Evolutionary conservation across 2,113 vertebrate species (phyloP).

Genomic region (Ailurus styani): DNA sequence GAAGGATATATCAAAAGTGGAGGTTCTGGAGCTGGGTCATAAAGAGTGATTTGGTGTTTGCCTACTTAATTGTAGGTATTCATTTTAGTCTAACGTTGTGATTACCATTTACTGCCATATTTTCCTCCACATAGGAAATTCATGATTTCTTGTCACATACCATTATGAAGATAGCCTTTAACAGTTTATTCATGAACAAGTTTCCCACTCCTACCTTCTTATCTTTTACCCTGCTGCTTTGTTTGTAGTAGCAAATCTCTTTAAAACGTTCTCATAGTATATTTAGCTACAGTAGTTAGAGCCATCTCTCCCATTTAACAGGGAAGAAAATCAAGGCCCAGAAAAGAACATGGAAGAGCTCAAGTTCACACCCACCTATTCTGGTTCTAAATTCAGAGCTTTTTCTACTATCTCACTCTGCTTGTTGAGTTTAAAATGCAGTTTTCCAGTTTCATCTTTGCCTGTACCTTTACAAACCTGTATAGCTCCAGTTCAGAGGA

Average conservation of each 20-base stretch:
- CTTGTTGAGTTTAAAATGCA: not conserved
- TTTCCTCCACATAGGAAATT: not conserved
- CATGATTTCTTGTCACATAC: not conserved
- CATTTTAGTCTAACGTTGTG: not conserved
- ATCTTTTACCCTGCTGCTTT: not conserved
- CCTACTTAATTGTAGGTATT: not conserved
- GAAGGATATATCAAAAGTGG: not conserved
- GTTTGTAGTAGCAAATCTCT: slow-evolving; percentile 5
- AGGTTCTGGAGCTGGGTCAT: not conserved
- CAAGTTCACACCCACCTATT: not conserved
- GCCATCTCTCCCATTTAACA: not conserved
- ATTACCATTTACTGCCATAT: not conserved
- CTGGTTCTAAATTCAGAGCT: not conserved
- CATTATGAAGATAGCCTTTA: not conserved
- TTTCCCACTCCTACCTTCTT: not conserved
- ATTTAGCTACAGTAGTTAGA: not conserved
- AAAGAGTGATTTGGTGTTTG: not conserved
- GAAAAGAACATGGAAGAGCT: not conserved
- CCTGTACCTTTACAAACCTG: not conserved
- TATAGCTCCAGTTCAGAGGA: not conserved
- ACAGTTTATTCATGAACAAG: not conserved
- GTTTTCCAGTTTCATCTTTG: not conserved
- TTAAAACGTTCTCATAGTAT: not conserved
- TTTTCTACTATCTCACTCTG: not conserved
- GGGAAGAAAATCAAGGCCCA: not conserved